A percentile compares a stretch with the other conserved stretches of the same genome.
Evolutionary conservation across 1,140 invertebrate genomes (phyloP).

Genomic region (Anastrepha obliqua): DNA sequence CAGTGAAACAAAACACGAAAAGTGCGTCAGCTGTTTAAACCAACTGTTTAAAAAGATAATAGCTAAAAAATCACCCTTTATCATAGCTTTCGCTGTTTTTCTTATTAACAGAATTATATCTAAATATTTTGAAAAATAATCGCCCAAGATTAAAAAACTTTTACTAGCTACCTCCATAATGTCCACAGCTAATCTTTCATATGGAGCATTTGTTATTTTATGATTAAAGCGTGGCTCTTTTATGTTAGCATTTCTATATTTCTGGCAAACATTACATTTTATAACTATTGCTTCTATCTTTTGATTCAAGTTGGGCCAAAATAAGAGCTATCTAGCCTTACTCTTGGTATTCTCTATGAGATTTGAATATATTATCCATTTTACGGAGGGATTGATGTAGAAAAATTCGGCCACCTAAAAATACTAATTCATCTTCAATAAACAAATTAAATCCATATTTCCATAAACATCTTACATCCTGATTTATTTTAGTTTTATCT

Average conservation of each 20-base stretch:
- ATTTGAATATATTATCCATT: neutral
- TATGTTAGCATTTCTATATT: neutral
- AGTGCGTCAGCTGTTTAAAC: too few species aligned
- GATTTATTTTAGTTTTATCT: neutral
- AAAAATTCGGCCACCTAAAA: constrained; percentile 49
- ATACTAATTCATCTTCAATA: constrained; percentile 53
- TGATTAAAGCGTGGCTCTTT: neutral
- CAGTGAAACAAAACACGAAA: too few species aligned
- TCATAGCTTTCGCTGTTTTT: constrained; percentile 59
- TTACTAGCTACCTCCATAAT: neutral
- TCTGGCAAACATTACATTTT: constrained; percentile 16
- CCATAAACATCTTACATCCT: neutral
- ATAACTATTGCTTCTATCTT: neutral
- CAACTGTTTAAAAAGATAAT: too few species aligned
- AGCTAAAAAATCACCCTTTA: too few species aligned
- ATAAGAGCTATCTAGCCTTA: neutral
- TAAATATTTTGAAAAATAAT: constrained; percentile 68
- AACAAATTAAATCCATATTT: constrained; percentile 41
- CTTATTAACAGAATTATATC: constrained; percentile 62
- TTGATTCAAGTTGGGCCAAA: constrained; percentile 46
- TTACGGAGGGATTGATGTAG: neutral
- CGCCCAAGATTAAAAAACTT: constrained; percentile 63
- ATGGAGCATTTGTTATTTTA: neutral
- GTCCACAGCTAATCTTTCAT: neutral
- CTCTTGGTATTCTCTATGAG: constrained; percentile 30